Evolutionary conservation across 1,140 invertebrate species (phyloP).

Genomic region (Carposina sasakii): DNA sequence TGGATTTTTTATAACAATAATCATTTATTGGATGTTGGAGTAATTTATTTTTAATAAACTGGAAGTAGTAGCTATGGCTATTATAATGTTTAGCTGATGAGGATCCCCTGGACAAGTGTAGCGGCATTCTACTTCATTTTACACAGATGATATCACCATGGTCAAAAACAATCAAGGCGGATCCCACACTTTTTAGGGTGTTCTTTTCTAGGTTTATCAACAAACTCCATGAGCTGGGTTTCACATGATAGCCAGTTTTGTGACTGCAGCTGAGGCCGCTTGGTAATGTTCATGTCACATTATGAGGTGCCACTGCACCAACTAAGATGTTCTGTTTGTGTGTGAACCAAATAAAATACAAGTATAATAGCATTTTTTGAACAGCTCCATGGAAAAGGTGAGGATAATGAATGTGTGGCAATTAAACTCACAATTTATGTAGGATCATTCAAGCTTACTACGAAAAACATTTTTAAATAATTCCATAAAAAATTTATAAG

Average conservation of each 20-base stretch:
- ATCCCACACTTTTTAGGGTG: conserved; percentile 63
- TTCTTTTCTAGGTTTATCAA: conserved; percentile 70
- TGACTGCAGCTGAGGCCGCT: conserved; percentile 59
- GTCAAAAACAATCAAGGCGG: conserved; percentile 25
- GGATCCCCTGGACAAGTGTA: conserved; percentile 21
- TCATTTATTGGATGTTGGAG: conserved; percentile 63
- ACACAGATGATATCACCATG: no score
- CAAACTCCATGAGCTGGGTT: conserved; percentile 46
- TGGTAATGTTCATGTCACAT: conserved; percentile 67
- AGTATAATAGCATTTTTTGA: conserved; percentile 70
- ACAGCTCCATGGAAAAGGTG: conserved; percentile 69
- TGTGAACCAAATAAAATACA: conserved; percentile 66
- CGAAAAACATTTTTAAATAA: no score
- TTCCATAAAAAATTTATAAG: no score
- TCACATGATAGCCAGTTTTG: conserved; percentile 42
- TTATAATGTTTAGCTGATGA: conserved; percentile 59
- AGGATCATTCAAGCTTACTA: conserved; percentile 55
- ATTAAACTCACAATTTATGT: conserved; percentile 35
- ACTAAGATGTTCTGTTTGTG: conserved; percentile 66
- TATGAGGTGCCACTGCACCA: conserved; percentile 60
- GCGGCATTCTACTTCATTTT: no score
- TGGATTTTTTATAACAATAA: conserved; percentile 66
- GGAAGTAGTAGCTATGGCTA: conserved; percentile 48
- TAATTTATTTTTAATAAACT: conserved; percentile 59
- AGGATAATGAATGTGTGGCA: conserved; percentile 65